phyloP scores from a whole-genome alignment of 2,888 invertebrate genomes.

The Aspidapion aeneum region DNA sequence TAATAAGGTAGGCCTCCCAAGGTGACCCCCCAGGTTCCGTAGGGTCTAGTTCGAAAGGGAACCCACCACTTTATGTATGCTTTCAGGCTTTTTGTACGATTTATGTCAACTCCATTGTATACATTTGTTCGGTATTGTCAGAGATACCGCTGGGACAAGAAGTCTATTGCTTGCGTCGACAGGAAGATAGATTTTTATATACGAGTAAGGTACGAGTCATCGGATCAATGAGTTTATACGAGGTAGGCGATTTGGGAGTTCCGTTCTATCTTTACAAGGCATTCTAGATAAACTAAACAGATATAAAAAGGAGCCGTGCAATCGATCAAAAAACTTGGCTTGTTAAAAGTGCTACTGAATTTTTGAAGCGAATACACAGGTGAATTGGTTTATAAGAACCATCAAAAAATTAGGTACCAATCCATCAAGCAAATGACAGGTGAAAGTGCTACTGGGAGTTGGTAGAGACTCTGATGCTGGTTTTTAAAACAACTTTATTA shows the following conservation, averaged over 20 bases:
- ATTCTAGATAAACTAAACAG: background rate
- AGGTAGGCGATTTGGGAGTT: background rate
- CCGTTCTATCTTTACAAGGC: too few relatives aligned
- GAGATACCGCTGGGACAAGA: background rate
- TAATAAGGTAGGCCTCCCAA: slow-evolving; percentile 17
- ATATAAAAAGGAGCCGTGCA: background rate
- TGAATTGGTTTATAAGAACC: background rate
- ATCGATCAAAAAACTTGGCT: background rate
- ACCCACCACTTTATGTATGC: background rate
- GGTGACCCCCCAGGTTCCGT: slow-evolving; percentile 20
- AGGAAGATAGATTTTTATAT: background rate
- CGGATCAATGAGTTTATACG: background rate
- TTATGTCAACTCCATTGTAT: background rate
- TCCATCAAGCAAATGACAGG: background rate
- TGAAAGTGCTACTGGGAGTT: background rate
- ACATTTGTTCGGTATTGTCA: background rate
- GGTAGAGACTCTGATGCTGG: background rate
- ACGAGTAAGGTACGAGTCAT: background rate
- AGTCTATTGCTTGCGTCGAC: background rate
- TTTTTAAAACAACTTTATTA: background rate
- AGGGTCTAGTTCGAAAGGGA: slow-evolving; percentile 12
- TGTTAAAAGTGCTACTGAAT: background rate
- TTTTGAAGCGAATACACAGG: background rate
- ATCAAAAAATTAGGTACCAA: background rate
- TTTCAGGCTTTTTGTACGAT: background rate